Conservation (phyloP, 2,888 invertebrate genomes). For the Caenorhabditis wallacei region DNA sequence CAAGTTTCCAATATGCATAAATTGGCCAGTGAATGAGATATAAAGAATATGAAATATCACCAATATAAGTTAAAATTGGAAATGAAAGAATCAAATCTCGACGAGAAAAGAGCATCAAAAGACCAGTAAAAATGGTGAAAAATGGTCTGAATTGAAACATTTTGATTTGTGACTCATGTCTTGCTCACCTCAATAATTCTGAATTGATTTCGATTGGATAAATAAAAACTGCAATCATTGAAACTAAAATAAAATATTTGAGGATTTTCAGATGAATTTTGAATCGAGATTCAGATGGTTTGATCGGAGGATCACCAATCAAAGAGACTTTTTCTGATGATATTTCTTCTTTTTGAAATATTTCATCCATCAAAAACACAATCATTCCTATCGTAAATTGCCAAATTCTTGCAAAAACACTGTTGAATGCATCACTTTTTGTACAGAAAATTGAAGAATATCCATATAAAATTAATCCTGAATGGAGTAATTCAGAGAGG, state of each 20-base stretch:
- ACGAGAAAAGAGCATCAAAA: slow-evolving; percentile 9
- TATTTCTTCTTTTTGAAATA: background rate
- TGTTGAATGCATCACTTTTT: slow-evolving; percentile 32
- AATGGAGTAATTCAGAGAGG: too few species aligned
- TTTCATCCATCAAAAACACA: background rate
- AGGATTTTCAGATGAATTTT: too few species aligned
- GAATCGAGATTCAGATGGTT: background rate
- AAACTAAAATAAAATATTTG: too few species aligned
- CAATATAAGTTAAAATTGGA: slow-evolving; percentile 31
- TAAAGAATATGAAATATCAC: slow-evolving; percentile 37
- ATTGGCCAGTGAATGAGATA: slow-evolving; percentile 54
- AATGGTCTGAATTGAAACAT: slow-evolving; percentile 13
- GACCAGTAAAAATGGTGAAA: slow-evolving; percentile 24
- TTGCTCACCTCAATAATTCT: background rate
- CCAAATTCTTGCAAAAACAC: slow-evolving; percentile 43
- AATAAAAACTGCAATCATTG: background rate
- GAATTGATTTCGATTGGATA: background rate
- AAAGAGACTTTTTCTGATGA: background rate
- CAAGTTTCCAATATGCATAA: slow-evolving; percentile 30
- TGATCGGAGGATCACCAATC: background rate
- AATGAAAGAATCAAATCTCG: background rate
- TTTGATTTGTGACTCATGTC: background rate
- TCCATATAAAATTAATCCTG: background rate
- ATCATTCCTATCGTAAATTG: slow-evolving; percentile 36
- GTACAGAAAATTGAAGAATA: slow-evolving; percentile 14